Evolutionary conservation across 2,797 vertebrate genomes (phyloP), one percentile per base, ranked within the genome.

Genomic region (Hafferia zeledoni): DNA sequence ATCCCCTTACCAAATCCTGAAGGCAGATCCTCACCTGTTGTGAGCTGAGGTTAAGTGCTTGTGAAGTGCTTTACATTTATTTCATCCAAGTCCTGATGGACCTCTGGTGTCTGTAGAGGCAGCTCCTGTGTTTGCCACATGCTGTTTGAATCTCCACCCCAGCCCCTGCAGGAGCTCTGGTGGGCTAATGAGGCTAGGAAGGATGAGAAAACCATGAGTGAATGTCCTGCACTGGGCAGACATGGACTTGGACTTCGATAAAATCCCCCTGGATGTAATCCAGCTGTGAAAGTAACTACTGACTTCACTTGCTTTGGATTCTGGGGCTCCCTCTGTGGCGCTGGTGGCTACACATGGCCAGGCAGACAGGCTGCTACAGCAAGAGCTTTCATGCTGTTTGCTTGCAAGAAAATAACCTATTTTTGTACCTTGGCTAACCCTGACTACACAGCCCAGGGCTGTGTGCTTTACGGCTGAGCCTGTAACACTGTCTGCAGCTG

Each of bases 401-500:
- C 50, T 87, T 57, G 50, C 19, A 65, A 72, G 33, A 30, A 67
- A 47, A 56, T 84, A 64, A 9, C 30, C 39, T 39, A 14, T 14
- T 78, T 89, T 25, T 87, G 59, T 67, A 46, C 53, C 75, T 50
- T 69, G 15, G 74, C 63, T 93, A 83, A 87, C 31, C 37, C 60
- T 57, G 76, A 39, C 35, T 50, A 10, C 18, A 64, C 35, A 65
- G 77, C 89, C 83, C 56, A 90, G 84, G 81, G 95, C 91, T 79
- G 60, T 71, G 89, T 92, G 83, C 39, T 95, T 77, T 93, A 52
- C 1, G 24, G 59, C 90, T 93, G 86, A 94, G 89, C 68, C 88
- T 83, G 35, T 70, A 75, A 91, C 74, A 30, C 46, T 0, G 41
- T 87, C 93, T 94, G 92, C 93, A 92, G 89, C 90, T 94, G 93